Evolutionary conservation across 2,888 invertebrate species (phyloP).

Genomic region (Orchesella flavescens): DNA sequence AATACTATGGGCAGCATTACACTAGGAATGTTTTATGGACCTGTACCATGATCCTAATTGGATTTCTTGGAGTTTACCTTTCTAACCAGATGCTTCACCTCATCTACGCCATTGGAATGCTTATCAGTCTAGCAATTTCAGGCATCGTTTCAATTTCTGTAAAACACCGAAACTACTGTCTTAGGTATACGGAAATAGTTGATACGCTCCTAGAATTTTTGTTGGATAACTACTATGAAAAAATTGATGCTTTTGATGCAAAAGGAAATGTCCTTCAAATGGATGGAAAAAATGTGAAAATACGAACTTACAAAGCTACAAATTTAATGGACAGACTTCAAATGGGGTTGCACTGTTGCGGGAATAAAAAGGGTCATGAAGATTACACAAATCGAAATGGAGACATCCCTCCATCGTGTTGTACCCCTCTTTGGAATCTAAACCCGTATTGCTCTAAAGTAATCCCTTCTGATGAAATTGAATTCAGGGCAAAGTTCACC

Average conservation of each 20-base stretch:
- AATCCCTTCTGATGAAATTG: slow-evolving; percentile 1
- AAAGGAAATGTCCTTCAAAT: background rate
- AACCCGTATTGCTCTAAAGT: slow-evolving; percentile 28
- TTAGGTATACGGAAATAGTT: background rate
- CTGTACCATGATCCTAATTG: background rate
- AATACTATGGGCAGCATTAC: background rate
- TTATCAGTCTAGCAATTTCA: background rate
- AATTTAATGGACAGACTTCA: slow-evolving; percentile 33
- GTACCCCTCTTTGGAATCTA: slow-evolving; percentile 35
- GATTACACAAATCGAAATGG: background rate
- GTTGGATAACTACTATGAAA: slow-evolving; percentile 20
- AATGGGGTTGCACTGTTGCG: slow-evolving; percentile 15
- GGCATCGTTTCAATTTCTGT: background rate
- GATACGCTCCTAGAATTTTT: background rate
- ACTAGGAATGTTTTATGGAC: background rate
- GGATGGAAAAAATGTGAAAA: background rate
- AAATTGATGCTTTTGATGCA: background rate
- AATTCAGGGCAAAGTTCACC: slow-evolving; percentile 10
- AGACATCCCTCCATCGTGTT: slow-evolving; percentile 6
- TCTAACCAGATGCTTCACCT: slow-evolving; percentile 20
- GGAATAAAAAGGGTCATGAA: background rate
- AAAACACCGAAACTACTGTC: background rate
- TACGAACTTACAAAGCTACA: slow-evolving; percentile 30
- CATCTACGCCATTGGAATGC: slow-evolving; percentile 8
- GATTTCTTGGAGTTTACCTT: slow-evolving; percentile 24